A percentile compares a stretch with the other conserved stretches of the same genome.
phyloP scores from a whole-genome alignment of 23 tunicate genomes.

The Halocynthia roretzi region DNA sequence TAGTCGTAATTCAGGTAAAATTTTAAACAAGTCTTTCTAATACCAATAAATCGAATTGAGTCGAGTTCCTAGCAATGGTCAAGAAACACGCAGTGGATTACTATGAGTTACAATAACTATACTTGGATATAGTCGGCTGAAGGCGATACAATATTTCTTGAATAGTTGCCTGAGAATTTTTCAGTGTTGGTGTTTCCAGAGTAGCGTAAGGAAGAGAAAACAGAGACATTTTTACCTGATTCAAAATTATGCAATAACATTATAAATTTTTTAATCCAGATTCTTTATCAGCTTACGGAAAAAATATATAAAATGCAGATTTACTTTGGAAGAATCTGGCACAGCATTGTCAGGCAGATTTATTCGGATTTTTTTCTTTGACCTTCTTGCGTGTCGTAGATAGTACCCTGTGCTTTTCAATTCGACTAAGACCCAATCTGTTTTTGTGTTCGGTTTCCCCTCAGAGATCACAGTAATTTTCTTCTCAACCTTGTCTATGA shows the following conservation, averaged over 20 bases:
- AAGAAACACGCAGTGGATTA: too few species aligned
- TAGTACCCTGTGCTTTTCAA: neutral
- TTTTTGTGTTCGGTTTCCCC: conserved; percentile 24
- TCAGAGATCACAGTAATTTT: conserved; percentile 37
- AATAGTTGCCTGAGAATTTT: conserved; percentile 1
- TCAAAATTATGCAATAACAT: too few species aligned
- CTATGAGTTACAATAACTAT: neutral
- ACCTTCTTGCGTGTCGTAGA: neutral
- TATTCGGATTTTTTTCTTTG: conserved; percentile 9
- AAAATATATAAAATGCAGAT: too few species aligned
- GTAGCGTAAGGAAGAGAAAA: neutral
- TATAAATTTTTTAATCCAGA: too few species aligned
- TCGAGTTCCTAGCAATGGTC: too few species aligned
- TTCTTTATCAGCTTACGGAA: too few species aligned
- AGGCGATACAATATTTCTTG: conserved; percentile 13
- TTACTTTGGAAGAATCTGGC: conserved; percentile 12
- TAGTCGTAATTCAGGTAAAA: too few species aligned
- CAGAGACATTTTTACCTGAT: neutral
- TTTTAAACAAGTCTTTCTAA: too few species aligned
- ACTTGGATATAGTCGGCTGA: neutral
- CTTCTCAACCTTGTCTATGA: conserved; percentile 51
- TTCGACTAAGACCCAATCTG: conserved; percentile 52
- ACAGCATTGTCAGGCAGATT: conserved; percentile 32
- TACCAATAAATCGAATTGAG: too few species aligned
- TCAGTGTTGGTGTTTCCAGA: neutral